Percentiles rank a stretch among this genome's conserved stretches.
phyloP scores from a whole-genome alignment of 2,113 vertebrate species.

The Silurus asotus region DNA sequence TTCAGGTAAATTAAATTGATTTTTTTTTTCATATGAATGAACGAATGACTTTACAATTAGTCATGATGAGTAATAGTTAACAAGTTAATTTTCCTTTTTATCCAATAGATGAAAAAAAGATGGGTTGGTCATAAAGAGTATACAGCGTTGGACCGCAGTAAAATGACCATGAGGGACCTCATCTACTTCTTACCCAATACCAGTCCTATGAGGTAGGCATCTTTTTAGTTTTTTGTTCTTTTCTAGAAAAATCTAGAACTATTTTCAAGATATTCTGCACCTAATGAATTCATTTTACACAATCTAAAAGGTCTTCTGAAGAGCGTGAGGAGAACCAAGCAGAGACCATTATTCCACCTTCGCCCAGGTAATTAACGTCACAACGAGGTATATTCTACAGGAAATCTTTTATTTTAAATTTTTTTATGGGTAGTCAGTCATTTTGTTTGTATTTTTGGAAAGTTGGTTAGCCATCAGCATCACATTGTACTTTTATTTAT shows the following conservation, averaged over 20 bases:
- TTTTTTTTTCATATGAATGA: background rate
- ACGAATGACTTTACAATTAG: background rate
- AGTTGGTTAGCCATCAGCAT: background rate
- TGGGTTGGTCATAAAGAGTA: constrained; percentile 62
- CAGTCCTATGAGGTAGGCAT: constrained; percentile 85
- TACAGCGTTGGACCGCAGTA: constrained; percentile 74
- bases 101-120: constrained; percentile 68
- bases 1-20: constrained; percentile 62
- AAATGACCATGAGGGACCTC: constrained; percentile 88
- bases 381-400: background rate
- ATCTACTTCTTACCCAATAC: constrained; percentile 83
- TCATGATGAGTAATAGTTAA: background rate
- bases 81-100: constrained; percentile 1
- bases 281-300: background rate
- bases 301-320: constrained; percentile 17
- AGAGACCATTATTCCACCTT: constrained; percentile 17
- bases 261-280: background rate
- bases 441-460: background rate
- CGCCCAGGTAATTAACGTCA: constrained; percentile 34
- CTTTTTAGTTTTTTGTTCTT: background rate
- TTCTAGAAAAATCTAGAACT: background rate
- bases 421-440: background rate
- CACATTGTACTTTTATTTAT: background rate
- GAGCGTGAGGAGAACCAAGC: constrained; percentile 9
- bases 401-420: background rate